A percentile compares a stretch with the other conserved stretches of the same genome.
Conservation (phyloP, 2,888 invertebrate genomes). For the Melanargia galathea region DNA sequence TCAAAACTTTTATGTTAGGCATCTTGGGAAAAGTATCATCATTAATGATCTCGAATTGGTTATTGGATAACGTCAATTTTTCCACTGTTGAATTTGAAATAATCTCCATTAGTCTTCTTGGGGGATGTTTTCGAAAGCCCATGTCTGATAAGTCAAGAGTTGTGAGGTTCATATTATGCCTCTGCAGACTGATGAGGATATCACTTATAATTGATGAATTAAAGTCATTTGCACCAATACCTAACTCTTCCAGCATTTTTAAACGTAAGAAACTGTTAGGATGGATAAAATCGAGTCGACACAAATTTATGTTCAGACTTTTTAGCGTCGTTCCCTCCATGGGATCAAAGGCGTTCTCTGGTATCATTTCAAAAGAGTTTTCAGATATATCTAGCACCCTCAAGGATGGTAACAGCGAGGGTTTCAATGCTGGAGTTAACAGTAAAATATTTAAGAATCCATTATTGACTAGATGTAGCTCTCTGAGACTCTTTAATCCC, state of each 20-base stretch:
- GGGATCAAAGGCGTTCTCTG: conserved; percentile 65
- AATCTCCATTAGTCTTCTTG: conserved; percentile 68
- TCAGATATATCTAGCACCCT: conserved; percentile 76
- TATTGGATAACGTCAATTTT: conserved; percentile 72
- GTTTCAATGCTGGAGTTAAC: conserved; percentile 68
- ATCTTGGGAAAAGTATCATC: conserved; percentile 80
- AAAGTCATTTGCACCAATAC: conserved; percentile 80
- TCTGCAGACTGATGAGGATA: conserved; percentile 62
- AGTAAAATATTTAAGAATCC: conserved; percentile 73
- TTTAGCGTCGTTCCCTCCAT: conserved; percentile 71
- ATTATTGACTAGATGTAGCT: conserved; percentile 80
- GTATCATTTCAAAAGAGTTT: conserved; percentile 74
- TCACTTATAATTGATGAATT: conserved; percentile 66
- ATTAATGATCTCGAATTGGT: conserved; percentile 80
- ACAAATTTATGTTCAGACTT: conserved; percentile 76
- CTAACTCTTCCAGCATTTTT: conserved; percentile 66
- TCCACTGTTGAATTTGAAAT: conserved; percentile 78
- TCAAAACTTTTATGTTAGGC: conserved; percentile 78
- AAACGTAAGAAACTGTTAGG: conserved; percentile 75
- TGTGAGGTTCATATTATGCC: conserved; percentile 65
- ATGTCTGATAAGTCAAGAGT: conserved; percentile 76
- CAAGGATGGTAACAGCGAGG: conserved; percentile 70
- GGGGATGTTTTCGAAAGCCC: conserved; percentile 78
- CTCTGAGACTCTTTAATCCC: conserved; percentile 75
- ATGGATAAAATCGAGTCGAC: conserved; percentile 79